These are phyloP conservation scores for Drosophila neutralis DNA, from an alignment of 2,888 invertebrate genomes.

Conservation along the genomic window DNA sequence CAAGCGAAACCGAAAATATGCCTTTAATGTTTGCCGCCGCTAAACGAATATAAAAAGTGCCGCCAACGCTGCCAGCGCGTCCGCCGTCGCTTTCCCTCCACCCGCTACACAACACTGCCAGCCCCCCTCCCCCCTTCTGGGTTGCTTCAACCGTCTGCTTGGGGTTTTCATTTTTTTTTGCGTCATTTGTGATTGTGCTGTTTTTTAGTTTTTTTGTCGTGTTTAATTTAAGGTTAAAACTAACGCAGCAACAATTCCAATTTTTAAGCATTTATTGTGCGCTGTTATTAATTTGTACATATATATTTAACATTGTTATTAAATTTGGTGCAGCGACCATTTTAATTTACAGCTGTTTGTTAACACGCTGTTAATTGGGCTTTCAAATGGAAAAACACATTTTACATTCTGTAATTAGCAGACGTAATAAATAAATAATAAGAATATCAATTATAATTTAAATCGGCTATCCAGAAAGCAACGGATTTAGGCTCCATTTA, in stretches of 20 bases:
- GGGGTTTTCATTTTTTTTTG: background rate
- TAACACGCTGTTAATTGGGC: background rate
- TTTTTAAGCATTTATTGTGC: background rate
- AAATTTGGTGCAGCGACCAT: background rate
- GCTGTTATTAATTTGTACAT: background rate
- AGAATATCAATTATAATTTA: background rate
- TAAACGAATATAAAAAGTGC: conserved; percentile 74
- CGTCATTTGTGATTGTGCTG: conserved; percentile 12
- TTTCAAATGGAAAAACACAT: background rate
- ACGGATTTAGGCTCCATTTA: background rate
- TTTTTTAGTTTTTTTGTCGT: conserved; percentile 1
- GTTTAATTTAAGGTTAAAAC: background rate
- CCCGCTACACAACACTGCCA: background rate
- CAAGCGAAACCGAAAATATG: conserved; percentile 69
- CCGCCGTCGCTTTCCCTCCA: conserved; percentile 42
- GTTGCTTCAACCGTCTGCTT: background rate
- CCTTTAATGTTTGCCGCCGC: conserved; percentile 74
- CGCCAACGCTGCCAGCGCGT: conserved; percentile 65
- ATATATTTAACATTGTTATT: background rate
- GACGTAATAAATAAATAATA: background rate
- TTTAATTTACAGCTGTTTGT: background rate
- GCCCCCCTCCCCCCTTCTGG: background rate
- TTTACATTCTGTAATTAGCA: background rate
- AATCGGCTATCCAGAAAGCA: background rate
- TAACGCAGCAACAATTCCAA: background rate